Conservation (phyloP, 2,888 invertebrate genomes). For the Polyommatus icarus region DNA sequence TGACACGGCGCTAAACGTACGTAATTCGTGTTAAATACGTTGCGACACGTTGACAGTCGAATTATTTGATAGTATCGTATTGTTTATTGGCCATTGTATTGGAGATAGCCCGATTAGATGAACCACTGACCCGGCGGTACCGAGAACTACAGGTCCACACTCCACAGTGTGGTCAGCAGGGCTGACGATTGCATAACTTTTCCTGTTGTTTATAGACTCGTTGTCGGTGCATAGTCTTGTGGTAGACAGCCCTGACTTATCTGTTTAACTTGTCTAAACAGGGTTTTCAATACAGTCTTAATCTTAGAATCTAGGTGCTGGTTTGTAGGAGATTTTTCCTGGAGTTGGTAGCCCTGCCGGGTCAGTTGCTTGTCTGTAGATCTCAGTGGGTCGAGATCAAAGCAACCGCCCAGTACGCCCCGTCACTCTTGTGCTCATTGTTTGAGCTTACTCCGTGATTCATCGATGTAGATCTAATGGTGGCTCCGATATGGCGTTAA, state of each 20-base stretch:
- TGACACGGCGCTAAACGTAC: constrained; percentile 32
- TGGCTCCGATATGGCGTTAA: background rate
- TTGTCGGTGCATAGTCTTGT: background rate
- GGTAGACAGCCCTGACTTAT: background rate
- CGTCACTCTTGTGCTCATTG: constrained; percentile 71
- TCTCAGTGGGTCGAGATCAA: constrained; percentile 67
- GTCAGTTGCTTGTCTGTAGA: constrained; percentile 51
- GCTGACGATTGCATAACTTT: background rate
- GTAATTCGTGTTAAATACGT: constrained; percentile 29
- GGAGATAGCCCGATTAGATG: constrained; percentile 63
- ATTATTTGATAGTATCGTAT: constrained; percentile 33
- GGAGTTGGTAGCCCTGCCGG: constrained; percentile 26
- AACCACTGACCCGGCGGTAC: constrained; percentile 61
- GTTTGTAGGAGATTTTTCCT: background rate
- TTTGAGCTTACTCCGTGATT: constrained; percentile 67
- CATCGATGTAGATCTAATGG: constrained; percentile 46
- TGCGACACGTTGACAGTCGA: constrained; percentile 32
- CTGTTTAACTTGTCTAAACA: background rate
- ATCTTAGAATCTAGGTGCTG: background rate
- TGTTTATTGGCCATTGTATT: constrained; percentile 32
- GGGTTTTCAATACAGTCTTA: background rate
- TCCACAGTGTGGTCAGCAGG: constrained; percentile 67
- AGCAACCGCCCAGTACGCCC: constrained; percentile 67
- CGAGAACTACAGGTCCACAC: constrained; percentile 68
- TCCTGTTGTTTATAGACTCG: background rate